Base-by-base conservation (phyloP, 2,888 invertebrate genomes). In the Thecocarcelia acutangulata region DNA sequence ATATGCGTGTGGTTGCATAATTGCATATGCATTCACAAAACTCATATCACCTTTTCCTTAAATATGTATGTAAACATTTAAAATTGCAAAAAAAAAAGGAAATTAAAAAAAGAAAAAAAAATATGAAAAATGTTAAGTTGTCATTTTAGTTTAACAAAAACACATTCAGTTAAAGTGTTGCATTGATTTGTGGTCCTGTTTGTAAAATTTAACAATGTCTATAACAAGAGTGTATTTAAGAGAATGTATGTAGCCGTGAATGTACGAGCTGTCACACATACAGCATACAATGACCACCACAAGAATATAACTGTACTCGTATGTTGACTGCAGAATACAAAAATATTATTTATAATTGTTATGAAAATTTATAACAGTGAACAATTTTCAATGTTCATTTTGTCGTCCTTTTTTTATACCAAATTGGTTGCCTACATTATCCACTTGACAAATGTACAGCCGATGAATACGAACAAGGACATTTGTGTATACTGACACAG, bases 341-440 rank as follows among this genome's bases (percentile, higher is more conserved):
- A 72, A 78, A 78, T 66, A 78, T 72, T 78, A 72, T 78, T 78
- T 78, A 59, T 72, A 72, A 72, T 72, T 78, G 58, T 72, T 72
- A 54, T 70, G 48, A 70, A 77, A 70, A 48, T 74, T 28, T 64
- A 46, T 54, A 63, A 54, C 21, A 54, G 52, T 42, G 19, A 48
- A 24, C 46, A 46, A 63, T 40, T 69, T 54, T 21, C 24, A 24
- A 56, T 69, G 61, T 76, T 69, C 15, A 54, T 61, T 76, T 59
- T 52, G 50, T 33, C 33, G 28, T 15, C 21, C 1, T 28, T 37
- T 37, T 21, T 17, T 46, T 11, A n/a, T 28, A 46, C n/a, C 3
- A 12, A 21, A 40, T 17, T 40, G 28, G 58, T 76, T 33, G 54
- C 69, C 46, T 66, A 24, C 40, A 50, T 74, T 66, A 56, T 12